Evolutionary conservation across 1,140 invertebrate species (phyloP).

Genomic region (Thaumetopoea pityocampa): DNA sequence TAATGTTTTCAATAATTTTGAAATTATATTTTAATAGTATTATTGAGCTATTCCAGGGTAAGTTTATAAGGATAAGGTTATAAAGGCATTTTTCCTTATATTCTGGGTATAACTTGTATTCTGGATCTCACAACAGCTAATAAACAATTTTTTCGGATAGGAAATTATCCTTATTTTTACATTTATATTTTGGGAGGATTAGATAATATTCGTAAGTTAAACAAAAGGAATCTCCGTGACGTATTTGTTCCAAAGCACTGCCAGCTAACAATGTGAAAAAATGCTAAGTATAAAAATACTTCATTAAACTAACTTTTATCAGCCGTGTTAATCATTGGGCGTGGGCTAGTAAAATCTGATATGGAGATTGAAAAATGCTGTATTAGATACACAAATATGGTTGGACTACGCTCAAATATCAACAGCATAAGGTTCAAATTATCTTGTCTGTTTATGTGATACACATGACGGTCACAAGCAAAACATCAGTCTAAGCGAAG

Average conservation of each 20-base stretch:
- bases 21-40: no score
- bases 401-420: conserved; percentile 13
- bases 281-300: conserved; percentile 63
- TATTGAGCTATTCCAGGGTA: no score
- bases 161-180: no score
- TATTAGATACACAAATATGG: not conserved
- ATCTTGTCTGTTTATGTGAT: not conserved
- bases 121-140: no score
- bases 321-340: conserved; percentile 65
- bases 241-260: conserved; percentile 34
- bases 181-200: no score
- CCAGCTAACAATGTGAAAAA: conserved; percentile 64
- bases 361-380: conserved; percentile 14
- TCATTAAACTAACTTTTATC: conserved; percentile 63
- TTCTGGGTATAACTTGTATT: no score
- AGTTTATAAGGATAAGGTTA: no score
- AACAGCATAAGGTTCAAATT: conserved; percentile 16
- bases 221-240: conserved; percentile 17
- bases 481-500: conserved; percentile 48
- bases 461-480: conserved; percentile 13
- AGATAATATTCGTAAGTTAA: no score
- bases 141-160: no score
- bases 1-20: no score
- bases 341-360: conserved; percentile 51
- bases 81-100: no score